Percentiles rank a stretch among this genome's conserved stretches.
Evolutionary conservation across 2,113 vertebrate genomes (phyloP).

Genomic region (Engraulis encrasicolus): DNA sequence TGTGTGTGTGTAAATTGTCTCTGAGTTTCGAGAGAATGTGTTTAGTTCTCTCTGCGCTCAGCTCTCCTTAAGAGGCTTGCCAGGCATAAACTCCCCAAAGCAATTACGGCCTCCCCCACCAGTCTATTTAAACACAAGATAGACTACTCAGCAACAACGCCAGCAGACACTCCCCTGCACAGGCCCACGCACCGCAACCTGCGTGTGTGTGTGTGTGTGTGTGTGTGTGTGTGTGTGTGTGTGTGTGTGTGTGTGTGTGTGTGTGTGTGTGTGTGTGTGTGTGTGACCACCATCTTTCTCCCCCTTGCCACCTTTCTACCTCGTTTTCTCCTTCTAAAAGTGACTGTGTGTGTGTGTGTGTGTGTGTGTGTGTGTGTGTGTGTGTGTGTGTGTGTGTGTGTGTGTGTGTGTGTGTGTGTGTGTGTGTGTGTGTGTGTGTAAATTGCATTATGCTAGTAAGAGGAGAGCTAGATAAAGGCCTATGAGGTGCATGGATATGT

Average conservation of each 20-base stretch:
- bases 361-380: too few species aligned
- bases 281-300: too few species aligned
- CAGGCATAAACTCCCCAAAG: not conserved
- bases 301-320: too few species aligned
- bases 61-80: not conserved
- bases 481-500: not conserved
- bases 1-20: not conserved
- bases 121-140: not conserved
- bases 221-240: not conserved
- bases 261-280: conserved; percentile 7
- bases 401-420: not conserved
- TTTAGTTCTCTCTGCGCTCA: not conserved
- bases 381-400: too few species aligned
- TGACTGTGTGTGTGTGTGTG: too few species aligned
- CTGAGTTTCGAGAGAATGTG: not conserved
- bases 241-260: not conserved
- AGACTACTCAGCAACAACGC: not conserved
- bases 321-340: too few species aligned
- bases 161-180: too few species aligned
- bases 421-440: not conserved
- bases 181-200: not conserved
- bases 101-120: not conserved
- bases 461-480: not conserved
- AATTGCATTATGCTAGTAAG: not conserved
- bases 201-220: not conserved